A percentile compares a stretch with the other conserved stretches of the same genome.
Conservation (phyloP, 2,113 vertebrate species). For the Coreoperca whiteheadi region DNA sequence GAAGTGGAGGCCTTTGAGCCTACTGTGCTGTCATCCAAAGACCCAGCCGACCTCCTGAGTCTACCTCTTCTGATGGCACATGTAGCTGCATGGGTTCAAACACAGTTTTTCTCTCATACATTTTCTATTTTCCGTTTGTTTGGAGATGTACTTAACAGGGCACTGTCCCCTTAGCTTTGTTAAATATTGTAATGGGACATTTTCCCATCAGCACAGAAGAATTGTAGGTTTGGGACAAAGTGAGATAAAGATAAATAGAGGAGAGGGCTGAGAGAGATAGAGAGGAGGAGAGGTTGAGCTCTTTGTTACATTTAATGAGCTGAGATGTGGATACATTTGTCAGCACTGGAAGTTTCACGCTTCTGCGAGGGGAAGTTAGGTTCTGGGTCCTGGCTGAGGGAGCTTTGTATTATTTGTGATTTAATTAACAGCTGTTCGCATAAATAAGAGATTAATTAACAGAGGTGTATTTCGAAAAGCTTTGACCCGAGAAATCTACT, state of each 20-base stretch:
- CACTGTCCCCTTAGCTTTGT: slow-evolving; percentile 41
- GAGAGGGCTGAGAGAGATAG: slow-evolving; percentile 1
- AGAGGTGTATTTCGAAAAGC: slow-evolving; percentile 32
- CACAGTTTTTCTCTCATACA: slow-evolving; percentile 4
- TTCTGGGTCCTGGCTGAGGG: background rate
- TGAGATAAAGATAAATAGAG: slow-evolving; percentile 26
- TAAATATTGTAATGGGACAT: slow-evolving; percentile 39
- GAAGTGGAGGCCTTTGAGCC: slow-evolving; percentile 26
- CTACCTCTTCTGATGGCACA: slow-evolving; percentile 28
- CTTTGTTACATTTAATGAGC: slow-evolving; percentile 49
- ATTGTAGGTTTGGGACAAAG: slow-evolving; percentile 15
- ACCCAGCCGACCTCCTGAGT: slow-evolving; percentile 32
- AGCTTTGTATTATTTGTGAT: slow-evolving; percentile 44
- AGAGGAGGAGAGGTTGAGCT: slow-evolving; percentile 17
- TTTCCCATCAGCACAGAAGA: slow-evolving; percentile 25
- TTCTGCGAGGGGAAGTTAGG: background rate
- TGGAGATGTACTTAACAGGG: slow-evolving; percentile 27
- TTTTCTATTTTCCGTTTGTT: slow-evolving; percentile 44
- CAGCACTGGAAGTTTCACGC: slow-evolving; percentile 10
- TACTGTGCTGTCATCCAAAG: slow-evolving; percentile 49
- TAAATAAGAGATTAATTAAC: slow-evolving; percentile 41
- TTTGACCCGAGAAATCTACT: slow-evolving; percentile 41
- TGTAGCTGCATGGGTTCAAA: slow-evolving; percentile 38
- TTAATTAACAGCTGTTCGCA: slow-evolving; percentile 48
- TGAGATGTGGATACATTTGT: slow-evolving; percentile 37